A percentile compares a stretch with the other conserved stretches of the same genome.
These are phyloP conservation scores for Hydrotaea cyrtoneurina DNA, from an alignment of 2,888 invertebrate species.

Conservation along the genomic window DNA sequence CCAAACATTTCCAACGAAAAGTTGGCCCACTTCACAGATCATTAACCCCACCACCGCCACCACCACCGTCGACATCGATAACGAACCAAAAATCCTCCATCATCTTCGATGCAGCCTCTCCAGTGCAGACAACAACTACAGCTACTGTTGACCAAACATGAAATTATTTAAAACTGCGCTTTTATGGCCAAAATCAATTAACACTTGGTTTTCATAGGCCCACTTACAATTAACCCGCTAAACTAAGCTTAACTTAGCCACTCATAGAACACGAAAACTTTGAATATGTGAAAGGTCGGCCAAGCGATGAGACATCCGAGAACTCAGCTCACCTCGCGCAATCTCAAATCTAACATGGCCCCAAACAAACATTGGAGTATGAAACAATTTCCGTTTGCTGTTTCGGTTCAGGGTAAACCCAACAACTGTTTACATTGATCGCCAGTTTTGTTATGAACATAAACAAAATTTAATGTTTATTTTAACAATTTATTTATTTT, in stretches of 20 bases:
- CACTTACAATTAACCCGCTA: slow-evolving; percentile 5
- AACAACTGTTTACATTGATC: slow-evolving; percentile 33
- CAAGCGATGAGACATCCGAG: background rate
- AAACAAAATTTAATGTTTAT: background rate
- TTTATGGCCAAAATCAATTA: slow-evolving; percentile 7
- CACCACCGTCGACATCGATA: background rate
- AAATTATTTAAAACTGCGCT: background rate
- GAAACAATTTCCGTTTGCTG: slow-evolving; percentile 9
- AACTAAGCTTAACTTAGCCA: background rate
- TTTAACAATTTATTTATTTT: background rate
- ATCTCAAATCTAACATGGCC: background rate
- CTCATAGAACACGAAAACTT: background rate
- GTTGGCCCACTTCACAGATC: background rate
- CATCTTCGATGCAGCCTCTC: background rate
- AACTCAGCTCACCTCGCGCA: background rate
- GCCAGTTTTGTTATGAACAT: slow-evolving; percentile 13
- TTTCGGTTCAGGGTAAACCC: slow-evolving; percentile 29
- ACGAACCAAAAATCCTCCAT: background rate
- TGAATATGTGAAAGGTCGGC: background rate
- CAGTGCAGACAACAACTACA: background rate
- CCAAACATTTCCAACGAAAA: background rate
- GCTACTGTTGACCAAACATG: background rate
- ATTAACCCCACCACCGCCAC: background rate
- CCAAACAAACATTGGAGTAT: background rate
- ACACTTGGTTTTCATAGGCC: slow-evolving; percentile 36